Percentiles rank a stretch among this genome's conserved stretches.
These are phyloP conservation scores for Chloroceryle aenea DNA, from an alignment of 2,113 vertebrate genomes.

Conservation along the genomic window DNA sequence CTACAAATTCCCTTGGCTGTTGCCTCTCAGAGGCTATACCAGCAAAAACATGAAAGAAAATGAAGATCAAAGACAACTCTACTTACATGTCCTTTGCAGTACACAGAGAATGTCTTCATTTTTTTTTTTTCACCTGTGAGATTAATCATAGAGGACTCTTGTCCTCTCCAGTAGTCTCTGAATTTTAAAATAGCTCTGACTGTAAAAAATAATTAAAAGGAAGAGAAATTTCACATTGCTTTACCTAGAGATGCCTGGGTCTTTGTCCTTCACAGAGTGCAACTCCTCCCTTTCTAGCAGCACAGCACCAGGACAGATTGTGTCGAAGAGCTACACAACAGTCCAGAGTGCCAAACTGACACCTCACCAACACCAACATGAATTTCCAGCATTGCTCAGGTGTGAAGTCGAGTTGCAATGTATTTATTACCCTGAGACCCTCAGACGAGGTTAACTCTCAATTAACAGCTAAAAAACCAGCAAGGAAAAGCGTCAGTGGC, in stretches of 20 bases:
- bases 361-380: neutral
- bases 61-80: constrained; percentile 26
- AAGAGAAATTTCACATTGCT: neutral
- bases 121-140: neutral
- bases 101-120: constrained; percentile 25
- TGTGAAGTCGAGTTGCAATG: neutral
- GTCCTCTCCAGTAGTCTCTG: neutral
- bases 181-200: neutral
- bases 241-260: neutral
- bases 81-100: constrained; percentile 7
- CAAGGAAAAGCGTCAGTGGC: neutral
- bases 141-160: neutral
- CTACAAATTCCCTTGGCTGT: neutral
- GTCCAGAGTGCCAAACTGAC: neutral
- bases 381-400: neutral
- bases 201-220: neutral
- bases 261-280: neutral
- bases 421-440: neutral
- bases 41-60: constrained; percentile 20
- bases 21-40: constrained; percentile 16
- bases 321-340: neutral
- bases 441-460: neutral
- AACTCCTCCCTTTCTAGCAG: neutral
- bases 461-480: neutral
- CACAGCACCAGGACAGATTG: fast-evolving